A percentile compares a stretch with the other conserved stretches of the same genome.
Evolutionary conservation across 1,140 invertebrate species (phyloP).

Genomic region (Condylostylus longicornis): DNA sequence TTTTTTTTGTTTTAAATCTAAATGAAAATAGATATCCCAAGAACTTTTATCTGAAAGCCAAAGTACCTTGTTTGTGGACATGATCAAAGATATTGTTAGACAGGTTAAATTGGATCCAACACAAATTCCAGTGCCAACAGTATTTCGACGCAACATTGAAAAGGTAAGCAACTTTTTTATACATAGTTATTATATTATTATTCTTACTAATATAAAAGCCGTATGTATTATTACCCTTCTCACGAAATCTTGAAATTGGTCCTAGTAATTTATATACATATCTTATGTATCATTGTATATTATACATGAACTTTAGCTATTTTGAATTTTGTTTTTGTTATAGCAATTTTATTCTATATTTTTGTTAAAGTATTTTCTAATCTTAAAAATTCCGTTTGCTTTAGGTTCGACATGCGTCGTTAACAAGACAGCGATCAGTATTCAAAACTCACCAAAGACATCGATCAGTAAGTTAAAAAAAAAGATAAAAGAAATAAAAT

Average conservation of each 20-base stretch:
- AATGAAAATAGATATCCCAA: constrained; percentile 69
- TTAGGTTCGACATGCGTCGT: constrained; percentile 54
- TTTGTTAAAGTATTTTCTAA: background rate
- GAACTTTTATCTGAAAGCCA: constrained; percentile 70
- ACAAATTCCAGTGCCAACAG: constrained; percentile 45
- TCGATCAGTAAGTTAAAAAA: constrained; percentile 50
- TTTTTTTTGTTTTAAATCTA: constrained; percentile 10
- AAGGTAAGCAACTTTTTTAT: constrained; percentile 17
- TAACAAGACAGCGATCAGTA: constrained; percentile 49
- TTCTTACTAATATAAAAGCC: too few species aligned
- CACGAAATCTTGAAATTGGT: constrained; percentile 1
- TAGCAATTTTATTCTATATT: background rate
- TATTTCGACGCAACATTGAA: constrained; percentile 26
- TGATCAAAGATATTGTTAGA: constrained; percentile 69
- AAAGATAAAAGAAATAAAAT: constrained; percentile 3
- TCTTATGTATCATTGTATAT: constrained; percentile 23
- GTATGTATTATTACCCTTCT: too few species aligned
- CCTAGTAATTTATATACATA: constrained; percentile 9
- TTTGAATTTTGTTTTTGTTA: background rate
- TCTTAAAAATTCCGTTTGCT: constrained; percentile 9
- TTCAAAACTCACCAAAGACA: constrained; percentile 56
- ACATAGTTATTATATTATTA: too few species aligned
- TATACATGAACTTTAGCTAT: too few species aligned
- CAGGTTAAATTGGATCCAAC: constrained; percentile 67
- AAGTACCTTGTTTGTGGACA: constrained; percentile 61